Base-by-base conservation (phyloP, 2,113 vertebrate genomes). In the Tor tambroides region DNA sequence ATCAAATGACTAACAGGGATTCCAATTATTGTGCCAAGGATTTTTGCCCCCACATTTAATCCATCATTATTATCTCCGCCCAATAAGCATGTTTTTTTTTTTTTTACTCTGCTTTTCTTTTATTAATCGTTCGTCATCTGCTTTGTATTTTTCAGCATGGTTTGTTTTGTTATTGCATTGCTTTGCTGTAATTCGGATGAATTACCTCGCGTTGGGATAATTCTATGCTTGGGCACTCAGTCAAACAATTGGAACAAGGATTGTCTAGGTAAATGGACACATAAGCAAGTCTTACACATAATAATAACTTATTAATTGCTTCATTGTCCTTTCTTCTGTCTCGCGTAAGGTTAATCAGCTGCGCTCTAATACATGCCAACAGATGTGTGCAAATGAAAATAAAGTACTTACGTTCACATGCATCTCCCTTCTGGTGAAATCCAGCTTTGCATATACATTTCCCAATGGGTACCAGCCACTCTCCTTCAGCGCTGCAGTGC, bases 401-500 rank as follows among this genome's bases (percentile, higher is more conserved):
- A 21, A 77, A 86, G 56, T 69, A 79, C 98, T 99, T 95, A 99
- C 98, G 97, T 96, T 99, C 98, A 89, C 98, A 99, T 0, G 96
- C 95, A 86, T 99, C 98, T 85, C 98, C 98, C 94, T 99, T 99
- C 91, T 99, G 98, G 91, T 99, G 98, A 92, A 97, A 99, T 92
- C 98, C 98, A 26, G 98, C 96, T 95, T 96, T 98, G 96, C 98
- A 99, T 95, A 99, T 98, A 94, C 98, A 99, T 94, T 99, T 99
- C 93, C 98, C 98, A 94, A 99, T 99, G 88, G 98, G 98, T 89
- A 99, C 98, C 92, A 99, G 95, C 98, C 98, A 99, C 90, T 99
- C 98, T 92, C 98, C 98, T 92, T 99, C 98, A 0, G 98, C 97
- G 0, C 98, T 99, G 95, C 98, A 99, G 92, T 99, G 98, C 98